These are phyloP conservation scores for Rhea americana DNA, from an alignment of 2,113 vertebrate species.

Conservation along the genomic window DNA sequence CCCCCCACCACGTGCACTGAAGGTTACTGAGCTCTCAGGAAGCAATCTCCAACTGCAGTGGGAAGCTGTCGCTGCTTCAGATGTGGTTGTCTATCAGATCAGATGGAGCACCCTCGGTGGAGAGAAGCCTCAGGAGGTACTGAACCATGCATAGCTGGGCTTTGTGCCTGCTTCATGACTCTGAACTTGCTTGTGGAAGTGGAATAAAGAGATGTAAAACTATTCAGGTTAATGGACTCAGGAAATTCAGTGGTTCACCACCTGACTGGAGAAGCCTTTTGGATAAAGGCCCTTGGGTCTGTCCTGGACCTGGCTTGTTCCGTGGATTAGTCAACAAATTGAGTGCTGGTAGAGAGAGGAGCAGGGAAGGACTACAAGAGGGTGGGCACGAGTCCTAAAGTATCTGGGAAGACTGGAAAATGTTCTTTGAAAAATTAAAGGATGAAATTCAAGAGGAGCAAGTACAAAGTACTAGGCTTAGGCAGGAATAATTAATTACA, in stretches of 20 bases:
- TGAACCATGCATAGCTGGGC: not conserved
- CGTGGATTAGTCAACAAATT: not conserved
- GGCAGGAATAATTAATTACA: slow-evolving; percentile 66
- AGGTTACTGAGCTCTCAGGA: slow-evolving; percentile 84
- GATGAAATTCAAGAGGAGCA: slow-evolving; percentile 56
- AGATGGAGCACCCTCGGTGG: slow-evolving; percentile 89
- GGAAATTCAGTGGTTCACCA: not conserved
- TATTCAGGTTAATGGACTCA: not conserved
- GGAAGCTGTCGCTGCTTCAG: slow-evolving; percentile 80
- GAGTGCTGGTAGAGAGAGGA: not conserved
- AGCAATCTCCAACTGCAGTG: slow-evolving; percentile 82
- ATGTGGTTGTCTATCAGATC: slow-evolving; percentile 89
- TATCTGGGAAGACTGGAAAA: slow-evolving; percentile 40
- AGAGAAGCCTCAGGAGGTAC: slow-evolving; percentile 86
- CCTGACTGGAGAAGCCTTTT: not conserved
- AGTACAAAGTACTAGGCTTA: slow-evolving; percentile 61
- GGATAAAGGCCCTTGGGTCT: not conserved
- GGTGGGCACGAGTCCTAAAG: not conserved
- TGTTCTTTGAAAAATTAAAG: slow-evolving; percentile 43
- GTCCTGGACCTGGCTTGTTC: not conserved
- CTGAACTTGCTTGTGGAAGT: not conserved
- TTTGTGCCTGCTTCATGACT: not conserved
- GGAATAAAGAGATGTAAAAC: not conserved
- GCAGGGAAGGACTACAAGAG: fast-evolving
- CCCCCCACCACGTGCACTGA: slow-evolving; percentile 82